These are phyloP conservation scores for Hirundichthys speculiger DNA, from an alignment of 2,113 vertebrate genomes.

Conservation along the genomic window DNA sequence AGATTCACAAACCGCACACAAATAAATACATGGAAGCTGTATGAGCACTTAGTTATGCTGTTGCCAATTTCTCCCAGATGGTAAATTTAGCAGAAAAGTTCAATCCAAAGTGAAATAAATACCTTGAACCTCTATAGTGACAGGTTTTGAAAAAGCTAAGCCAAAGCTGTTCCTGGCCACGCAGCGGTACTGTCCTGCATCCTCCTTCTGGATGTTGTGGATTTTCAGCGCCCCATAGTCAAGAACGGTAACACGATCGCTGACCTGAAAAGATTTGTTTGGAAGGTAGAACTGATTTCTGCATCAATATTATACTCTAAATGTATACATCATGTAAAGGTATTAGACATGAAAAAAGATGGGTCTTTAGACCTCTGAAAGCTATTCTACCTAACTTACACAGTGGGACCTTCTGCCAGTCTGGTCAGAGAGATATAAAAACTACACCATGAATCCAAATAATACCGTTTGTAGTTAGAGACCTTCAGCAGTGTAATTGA, in stretches of 20 bases:
- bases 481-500: no score
- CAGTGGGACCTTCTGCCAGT: no score
- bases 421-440: no score
- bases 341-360: no score
- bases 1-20: slow-evolving; percentile 21
- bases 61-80: background rate
- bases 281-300: background rate
- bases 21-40: background rate
- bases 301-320: background rate
- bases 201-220: slow-evolving; percentile 92
- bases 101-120: slow-evolving; percentile 11
- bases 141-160: slow-evolving; percentile 89
- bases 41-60: background rate
- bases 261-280: slow-evolving; percentile 79
- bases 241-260: slow-evolving; percentile 87
- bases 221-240: slow-evolving; percentile 95
- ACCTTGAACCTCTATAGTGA: slow-evolving; percentile 92
- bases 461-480: no score
- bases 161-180: slow-evolving; percentile 97
- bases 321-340: no score
- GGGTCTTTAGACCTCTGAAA: no score
- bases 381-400: no score
- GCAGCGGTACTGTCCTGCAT: slow-evolving; percentile 94
- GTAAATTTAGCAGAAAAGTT: background rate
- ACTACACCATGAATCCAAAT: no score